phyloP scores from a whole-genome alignment of 2,888 invertebrate species.

The Fragum whitleyi region DNA sequence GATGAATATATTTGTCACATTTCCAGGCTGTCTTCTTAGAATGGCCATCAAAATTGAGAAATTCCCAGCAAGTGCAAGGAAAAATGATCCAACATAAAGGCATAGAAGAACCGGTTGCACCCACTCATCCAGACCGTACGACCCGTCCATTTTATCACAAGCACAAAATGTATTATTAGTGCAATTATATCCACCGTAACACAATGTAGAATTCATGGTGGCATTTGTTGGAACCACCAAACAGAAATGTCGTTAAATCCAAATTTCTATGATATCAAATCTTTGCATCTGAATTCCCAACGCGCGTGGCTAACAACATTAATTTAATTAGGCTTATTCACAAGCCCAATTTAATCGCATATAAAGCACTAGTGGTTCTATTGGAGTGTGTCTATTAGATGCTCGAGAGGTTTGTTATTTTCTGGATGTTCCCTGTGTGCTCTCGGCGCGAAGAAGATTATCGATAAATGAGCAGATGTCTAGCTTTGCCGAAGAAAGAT shows the following conservation, averaged over 20 bases:
- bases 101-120: conserved; percentile 16
- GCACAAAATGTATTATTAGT: background rate
- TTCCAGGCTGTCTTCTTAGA: background rate
- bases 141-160: conserved; percentile 1
- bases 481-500: background rate
- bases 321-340: background rate
- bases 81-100: conserved; percentile 14
- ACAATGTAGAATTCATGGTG: background rate
- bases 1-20: conserved; percentile 31
- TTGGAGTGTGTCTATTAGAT: background rate
- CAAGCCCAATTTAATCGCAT: background rate
- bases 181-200: background rate
- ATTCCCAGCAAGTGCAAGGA: conserved; percentile 23
- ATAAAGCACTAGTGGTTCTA: background rate
- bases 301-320: background rate
- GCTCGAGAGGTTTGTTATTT: background rate
- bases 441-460: background rate
- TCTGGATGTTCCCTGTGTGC: background rate
- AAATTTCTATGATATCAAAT: background rate
- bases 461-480: background rate
- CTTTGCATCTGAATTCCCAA: background rate
- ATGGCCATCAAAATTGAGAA: conserved; percentile 14
- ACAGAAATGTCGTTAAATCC: background rate
- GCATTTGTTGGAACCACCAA: background rate
- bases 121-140: conserved; percentile 19